These are phyloP conservation scores for Timema cristinae DNA, from an alignment of 2,888 invertebrate species.

Conservation along the genomic window DNA sequence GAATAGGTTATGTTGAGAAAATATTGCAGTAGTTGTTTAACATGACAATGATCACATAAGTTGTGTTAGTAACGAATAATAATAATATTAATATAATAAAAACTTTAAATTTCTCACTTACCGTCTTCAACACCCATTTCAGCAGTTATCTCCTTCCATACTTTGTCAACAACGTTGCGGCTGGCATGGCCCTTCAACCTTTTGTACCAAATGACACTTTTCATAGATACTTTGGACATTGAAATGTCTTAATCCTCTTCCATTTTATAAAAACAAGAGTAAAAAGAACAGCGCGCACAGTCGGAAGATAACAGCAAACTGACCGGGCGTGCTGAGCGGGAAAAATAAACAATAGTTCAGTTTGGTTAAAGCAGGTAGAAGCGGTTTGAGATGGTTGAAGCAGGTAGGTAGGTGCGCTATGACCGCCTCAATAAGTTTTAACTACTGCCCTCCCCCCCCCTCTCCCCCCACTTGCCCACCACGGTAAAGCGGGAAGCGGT, in stretches of 20 bases:
- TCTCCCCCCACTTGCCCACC: not conserved
- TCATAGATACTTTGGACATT: not conserved
- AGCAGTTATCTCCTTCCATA: not conserved
- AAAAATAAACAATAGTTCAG: not conserved
- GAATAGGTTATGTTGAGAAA: not conserved
- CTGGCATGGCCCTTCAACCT: not conserved
- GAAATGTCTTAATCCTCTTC: not conserved
- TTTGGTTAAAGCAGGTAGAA: not conserved
- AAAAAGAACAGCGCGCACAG: not conserved
- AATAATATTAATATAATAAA: not conserved
- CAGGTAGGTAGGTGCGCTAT: not conserved
- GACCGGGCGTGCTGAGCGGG: not conserved
- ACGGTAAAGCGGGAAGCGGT: not conserved
- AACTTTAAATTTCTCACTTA: no score
- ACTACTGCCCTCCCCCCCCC: not conserved
- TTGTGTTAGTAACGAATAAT: not conserved
- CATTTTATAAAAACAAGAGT: conserved; percentile 1
- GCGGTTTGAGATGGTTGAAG: not conserved
- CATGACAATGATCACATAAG: not conserved
- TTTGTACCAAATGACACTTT: not conserved
- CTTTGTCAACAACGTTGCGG: not conserved
- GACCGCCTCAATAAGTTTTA: not conserved
- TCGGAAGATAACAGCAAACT: conserved; percentile 1
- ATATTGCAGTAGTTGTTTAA: not conserved
- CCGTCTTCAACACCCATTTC: no score